Percentiles rank a stretch among this genome's conserved stretches.
Conservation (phyloP, 2,113 vertebrate species). For the Condylura cristata region DNA sequence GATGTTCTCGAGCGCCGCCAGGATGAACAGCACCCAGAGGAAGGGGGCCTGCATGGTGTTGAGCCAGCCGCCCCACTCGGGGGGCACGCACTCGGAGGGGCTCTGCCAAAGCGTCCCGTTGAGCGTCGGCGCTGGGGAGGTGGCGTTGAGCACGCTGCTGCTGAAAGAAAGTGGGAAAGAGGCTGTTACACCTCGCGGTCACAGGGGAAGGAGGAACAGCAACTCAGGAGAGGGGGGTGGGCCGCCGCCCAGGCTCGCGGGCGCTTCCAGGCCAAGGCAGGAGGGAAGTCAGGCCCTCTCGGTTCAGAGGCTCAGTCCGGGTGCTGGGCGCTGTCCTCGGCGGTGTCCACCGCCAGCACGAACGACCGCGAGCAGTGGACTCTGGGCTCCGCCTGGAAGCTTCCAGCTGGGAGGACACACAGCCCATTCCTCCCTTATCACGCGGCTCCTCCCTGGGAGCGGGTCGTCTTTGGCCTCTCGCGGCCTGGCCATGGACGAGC, state of each 20-base stretch:
- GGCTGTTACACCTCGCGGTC: background rate
- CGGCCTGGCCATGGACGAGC: background rate
- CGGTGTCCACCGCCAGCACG: background rate
- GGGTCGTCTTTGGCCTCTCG: background rate
- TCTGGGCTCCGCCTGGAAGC: background rate
- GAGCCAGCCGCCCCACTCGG: constrained; percentile 84
- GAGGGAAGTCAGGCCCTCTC: background rate
- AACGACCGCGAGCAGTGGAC: background rate
- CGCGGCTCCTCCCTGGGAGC: background rate
- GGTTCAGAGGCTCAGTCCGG: accelerated
- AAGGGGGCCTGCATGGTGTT: constrained; percentile 86
- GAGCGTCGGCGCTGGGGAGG: constrained; percentile 10
- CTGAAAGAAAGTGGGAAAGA: constrained; percentile 67
- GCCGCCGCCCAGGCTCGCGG: no score
- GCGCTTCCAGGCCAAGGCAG: background rate
- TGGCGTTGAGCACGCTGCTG: constrained; percentile 71
- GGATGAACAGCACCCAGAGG: constrained; percentile 89
- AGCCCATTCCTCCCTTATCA: background rate
- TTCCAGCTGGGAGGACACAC: accelerated
- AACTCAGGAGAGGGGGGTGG: accelerated
- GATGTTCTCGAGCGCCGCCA: constrained; percentile 90
- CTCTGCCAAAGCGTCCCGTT: background rate
- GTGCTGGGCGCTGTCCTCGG: background rate
- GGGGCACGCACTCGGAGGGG: constrained; percentile 34
- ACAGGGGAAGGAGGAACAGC: accelerated